Base-by-base conservation (phyloP, 1,140 invertebrate species). In the Hyles vespertilio region DNA sequence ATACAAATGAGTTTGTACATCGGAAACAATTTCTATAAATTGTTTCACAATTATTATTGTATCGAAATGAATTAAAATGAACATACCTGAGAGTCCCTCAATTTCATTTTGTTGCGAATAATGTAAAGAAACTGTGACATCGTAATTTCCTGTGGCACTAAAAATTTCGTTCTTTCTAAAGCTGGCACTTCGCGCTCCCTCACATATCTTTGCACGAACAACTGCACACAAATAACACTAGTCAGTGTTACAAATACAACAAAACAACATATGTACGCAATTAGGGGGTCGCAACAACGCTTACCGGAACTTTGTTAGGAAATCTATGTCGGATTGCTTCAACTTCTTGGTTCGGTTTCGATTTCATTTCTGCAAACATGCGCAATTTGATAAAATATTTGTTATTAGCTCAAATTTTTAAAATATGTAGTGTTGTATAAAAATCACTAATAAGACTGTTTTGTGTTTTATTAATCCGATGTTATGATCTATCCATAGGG, bases 111-210 rank as follows among this genome's bases (percentile, higher is more conserved):
- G 1, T 82, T 79, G 43, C 84, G 63, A 56, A 88, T 84, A 22
- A 88, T 85, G 66, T 82, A 87, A 5, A 94, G 90, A 58, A 95
- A 93, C 79, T 95, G 94, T 4, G 93, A 93, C 89, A 95, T 93
- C 2, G 93, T 93, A 3, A 95, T 89, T 73, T 94, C 94, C 86
- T 95, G 93, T 1, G 94, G 94, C 9, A 95, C 93, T 47, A 95
- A 82, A 84, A 93, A 95, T 77, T 95, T 95, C 3, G 91, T 92
- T 77, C 94, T 94, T 64, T 93, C 93, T 57, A 95, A 65, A 7
- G 90, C 70, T 8, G 94, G 94, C 12, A 95, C 85, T 63, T 92
- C 89, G 34, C 87, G 90, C 75, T 95, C 94, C 67, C 92, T 92
- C 44, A 88, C 81, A 70, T 91, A 95, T 68, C 93, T 79, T 73